phyloP scores from a whole-genome alignment of 2,888 invertebrate species.

The Polyploca ridens region DNA sequence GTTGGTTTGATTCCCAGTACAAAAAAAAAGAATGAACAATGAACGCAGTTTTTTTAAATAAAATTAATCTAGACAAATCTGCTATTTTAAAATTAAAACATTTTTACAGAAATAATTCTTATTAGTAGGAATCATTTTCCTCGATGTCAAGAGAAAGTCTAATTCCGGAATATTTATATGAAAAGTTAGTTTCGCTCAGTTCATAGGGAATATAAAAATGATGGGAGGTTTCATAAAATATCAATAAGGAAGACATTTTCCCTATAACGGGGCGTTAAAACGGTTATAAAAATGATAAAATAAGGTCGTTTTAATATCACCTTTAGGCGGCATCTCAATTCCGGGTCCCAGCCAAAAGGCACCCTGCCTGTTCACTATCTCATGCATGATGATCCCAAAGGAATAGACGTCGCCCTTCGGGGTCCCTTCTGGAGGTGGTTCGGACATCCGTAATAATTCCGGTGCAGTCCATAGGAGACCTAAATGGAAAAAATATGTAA shows the following conservation, averaged over 20 bases:
- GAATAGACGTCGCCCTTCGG: conserved; percentile 98
- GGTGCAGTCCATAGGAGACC: conserved; percentile 97
- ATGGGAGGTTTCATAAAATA: no score
- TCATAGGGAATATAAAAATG: no score
- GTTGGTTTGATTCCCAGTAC: no score
- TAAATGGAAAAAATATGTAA: conserved; percentile 51
- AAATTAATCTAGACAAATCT: no score
- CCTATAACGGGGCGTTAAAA: not conserved
- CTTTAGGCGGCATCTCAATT: conserved; percentile 87
- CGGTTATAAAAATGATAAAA: not conserved
- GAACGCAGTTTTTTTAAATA: no score
- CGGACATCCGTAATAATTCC: conserved; percentile 90
- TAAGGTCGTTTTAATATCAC: conserved; percentile 65
- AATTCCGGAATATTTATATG: no score
- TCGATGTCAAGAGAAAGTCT: no score
- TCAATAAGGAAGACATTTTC: conserved; percentile 1
- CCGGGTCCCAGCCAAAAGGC: conserved; percentile 91
- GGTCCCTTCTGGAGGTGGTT: conserved; percentile 88
- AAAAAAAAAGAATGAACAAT: no score
- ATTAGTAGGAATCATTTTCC: no score
- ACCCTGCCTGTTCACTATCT: conserved; percentile 95
- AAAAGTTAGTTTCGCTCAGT: no score
- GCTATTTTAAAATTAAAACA: no score
- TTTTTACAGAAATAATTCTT: no score
- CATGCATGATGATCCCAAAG: conserved; percentile 96